Evolutionary conservation across 1,140 invertebrate species (phyloP).

Genomic region (Tyrophagus putrescentiae): DNA sequence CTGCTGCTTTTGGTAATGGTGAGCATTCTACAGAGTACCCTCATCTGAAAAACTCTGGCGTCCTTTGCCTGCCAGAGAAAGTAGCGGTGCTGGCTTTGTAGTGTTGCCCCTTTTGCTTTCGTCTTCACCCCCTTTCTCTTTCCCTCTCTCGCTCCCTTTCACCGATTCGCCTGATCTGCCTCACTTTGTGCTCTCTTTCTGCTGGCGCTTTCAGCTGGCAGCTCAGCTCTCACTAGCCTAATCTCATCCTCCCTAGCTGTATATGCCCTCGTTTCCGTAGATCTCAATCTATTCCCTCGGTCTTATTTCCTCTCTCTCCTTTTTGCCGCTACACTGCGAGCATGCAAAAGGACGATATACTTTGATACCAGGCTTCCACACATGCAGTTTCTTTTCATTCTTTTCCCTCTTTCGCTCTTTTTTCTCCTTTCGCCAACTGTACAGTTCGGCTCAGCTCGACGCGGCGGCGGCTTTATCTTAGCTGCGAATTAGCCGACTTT

Average conservation of each 20-base stretch:
- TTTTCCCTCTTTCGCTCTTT: too few relatives aligned
- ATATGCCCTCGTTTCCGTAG: slow-evolving; percentile 13
- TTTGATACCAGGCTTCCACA: too few relatives aligned
- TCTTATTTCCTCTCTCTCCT: slow-evolving; percentile 8
- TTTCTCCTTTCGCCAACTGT: not conserved
- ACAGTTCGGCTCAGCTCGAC: not conserved
- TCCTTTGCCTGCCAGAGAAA: too few relatives aligned
- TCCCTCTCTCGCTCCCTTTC: not conserved
- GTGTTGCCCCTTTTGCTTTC: not conserved
- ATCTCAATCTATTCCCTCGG: slow-evolving; percentile 11
- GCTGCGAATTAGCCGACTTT: not conserved
- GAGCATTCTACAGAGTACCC: too few relatives aligned
- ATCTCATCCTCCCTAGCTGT: slow-evolving; percentile 10
- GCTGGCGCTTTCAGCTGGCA: too few relatives aligned
- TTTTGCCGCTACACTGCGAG: slow-evolving; percentile 12
- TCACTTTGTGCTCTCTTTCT: too few relatives aligned
- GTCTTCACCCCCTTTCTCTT: not conserved
- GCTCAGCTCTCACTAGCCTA: not conserved
- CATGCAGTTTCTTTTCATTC: too few relatives aligned
- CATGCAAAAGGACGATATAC: too few relatives aligned
- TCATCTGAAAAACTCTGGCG: too few relatives aligned
- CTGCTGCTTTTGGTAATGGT: not conserved
- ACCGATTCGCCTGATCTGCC: not conserved
- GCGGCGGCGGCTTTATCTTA: slow-evolving; percentile 3
- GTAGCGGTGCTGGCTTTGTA: too few relatives aligned